phyloP scores from a whole-genome alignment of 2,797 vertebrate genomes.

The Telmatherina bonti region DNA sequence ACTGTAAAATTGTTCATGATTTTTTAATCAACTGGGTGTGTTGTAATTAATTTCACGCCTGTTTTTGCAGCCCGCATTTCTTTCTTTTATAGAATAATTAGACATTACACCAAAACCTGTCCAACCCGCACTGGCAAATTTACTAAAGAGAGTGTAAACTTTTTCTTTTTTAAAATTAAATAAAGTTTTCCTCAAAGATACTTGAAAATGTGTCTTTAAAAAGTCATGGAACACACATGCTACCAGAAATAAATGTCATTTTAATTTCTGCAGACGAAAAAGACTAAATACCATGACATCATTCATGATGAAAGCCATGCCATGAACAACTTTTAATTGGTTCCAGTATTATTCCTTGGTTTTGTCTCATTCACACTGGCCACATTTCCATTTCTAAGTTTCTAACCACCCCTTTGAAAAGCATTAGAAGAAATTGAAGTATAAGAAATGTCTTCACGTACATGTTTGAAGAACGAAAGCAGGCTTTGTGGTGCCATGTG shows the following conservation, averaged over 20 bases:
- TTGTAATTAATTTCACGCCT: not conserved
- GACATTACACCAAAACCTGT: not conserved
- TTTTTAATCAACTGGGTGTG: not conserved
- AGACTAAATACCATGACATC: not conserved
- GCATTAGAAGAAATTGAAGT: not conserved
- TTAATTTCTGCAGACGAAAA: too few relatives aligned
- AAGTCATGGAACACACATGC: too few relatives aligned
- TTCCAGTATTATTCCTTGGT: not conserved
- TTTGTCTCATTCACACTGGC: not conserved
- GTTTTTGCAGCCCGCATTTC: not conserved
- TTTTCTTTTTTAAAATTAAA: too few relatives aligned
- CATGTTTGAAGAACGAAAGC: not conserved
- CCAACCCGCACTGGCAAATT: not conserved
- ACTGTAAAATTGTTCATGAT: not conserved
- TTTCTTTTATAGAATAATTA: not conserved
- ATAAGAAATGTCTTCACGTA: not conserved
- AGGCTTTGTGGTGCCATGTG: not conserved
- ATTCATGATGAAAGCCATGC: not conserved
- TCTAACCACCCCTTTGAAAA: too few relatives aligned
- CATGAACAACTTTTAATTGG: not conserved
- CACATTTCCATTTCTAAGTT: not conserved
- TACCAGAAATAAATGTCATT: not conserved
- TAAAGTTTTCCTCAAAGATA: too few relatives aligned
- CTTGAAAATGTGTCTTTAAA: too few relatives aligned
- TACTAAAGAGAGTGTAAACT: not conserved